A percentile compares a stretch with the other conserved stretches of the same genome.
Evolutionary conservation across 2,113 vertebrate species (phyloP).

Genomic region (Oncorhynchus mykiss): DNA sequence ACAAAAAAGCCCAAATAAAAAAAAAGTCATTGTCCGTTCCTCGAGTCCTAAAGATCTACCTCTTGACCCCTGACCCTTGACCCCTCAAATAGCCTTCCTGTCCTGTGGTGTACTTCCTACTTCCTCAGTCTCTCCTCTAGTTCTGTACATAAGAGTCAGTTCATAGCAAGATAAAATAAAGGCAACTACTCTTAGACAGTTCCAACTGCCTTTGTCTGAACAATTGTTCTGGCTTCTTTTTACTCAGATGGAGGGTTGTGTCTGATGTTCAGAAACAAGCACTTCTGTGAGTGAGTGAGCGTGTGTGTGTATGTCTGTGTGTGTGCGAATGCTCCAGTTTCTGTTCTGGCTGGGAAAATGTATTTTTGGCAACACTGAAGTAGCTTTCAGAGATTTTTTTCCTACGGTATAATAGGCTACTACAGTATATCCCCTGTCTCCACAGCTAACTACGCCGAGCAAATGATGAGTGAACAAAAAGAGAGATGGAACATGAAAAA

Average conservation of each 20-base stretch:
- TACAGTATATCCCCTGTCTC: slow-evolving; percentile 44
- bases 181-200: slow-evolving; percentile 72
- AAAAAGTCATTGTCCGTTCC: not conserved
- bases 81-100: slow-evolving; percentile 34
- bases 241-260: slow-evolving; percentile 48
- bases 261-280: slow-evolving; percentile 71
- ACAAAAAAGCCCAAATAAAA: not conserved
- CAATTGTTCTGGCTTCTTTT: slow-evolving; percentile 56
- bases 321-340: slow-evolving; percentile 64
- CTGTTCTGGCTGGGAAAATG: slow-evolving; percentile 76
- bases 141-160: slow-evolving; percentile 62
- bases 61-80: not conserved
- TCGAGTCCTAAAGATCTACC: too few species aligned
- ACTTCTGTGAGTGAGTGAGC: slow-evolving; percentile 63
- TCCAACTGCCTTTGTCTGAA: slow-evolving; percentile 59
- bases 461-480: slow-evolving; percentile 53
- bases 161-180: slow-evolving; percentile 64
- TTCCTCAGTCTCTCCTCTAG: slow-evolving; percentile 49
- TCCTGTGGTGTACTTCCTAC: slow-evolving; percentile 21
- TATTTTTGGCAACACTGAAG: slow-evolving; percentile 81
- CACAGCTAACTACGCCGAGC: slow-evolving; percentile 63
- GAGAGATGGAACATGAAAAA: slow-evolving; percentile 55
- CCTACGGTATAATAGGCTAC: slow-evolving; percentile 58
- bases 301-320: slow-evolving; percentile 26
- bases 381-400: slow-evolving; percentile 66